These are phyloP conservation scores for Tapera naevia DNA, from an alignment of 2,797 vertebrate species.

Conservation along the genomic window DNA sequence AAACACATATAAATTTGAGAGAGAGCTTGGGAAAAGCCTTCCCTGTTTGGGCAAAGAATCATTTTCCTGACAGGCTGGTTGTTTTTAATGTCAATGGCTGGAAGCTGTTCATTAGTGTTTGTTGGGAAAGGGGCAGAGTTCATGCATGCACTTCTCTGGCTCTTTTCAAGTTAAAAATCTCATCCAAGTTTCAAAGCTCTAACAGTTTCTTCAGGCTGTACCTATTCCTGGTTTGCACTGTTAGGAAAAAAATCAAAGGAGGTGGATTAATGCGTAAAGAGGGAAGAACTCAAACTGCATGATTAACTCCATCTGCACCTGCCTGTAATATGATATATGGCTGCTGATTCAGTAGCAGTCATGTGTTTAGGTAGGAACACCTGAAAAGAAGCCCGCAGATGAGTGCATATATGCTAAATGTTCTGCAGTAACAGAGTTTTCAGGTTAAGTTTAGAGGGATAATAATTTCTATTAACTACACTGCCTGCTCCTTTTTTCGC, in stretches of 20 bases:
- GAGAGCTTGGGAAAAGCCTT: neutral
- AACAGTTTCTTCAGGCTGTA: neutral
- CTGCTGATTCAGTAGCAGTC: neutral
- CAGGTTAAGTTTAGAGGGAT: neutral
- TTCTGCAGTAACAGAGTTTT: neutral
- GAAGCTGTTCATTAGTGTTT: conserved; percentile 4
- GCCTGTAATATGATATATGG: neutral
- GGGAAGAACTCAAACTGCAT: neutral
- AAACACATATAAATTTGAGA: neutral
- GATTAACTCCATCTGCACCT: neutral
- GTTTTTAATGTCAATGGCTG: neutral
- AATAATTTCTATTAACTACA: neutral
- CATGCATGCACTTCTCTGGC: neutral
- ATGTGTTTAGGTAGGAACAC: neutral
- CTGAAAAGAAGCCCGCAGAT: neutral
- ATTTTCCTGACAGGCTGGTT: neutral
- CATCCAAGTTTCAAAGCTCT: neutral
- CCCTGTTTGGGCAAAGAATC: neutral
- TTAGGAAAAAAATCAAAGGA: neutral
- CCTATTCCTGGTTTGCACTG: neutral
- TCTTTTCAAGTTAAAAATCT: conserved; percentile 13
- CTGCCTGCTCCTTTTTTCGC: neutral
- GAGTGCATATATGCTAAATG: neutral
- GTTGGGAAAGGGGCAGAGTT: neutral
- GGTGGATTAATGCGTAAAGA: neutral